Conservation (phyloP, 2,797 vertebrate genomes). For the Catamblyrhynchus diadema region DNA sequence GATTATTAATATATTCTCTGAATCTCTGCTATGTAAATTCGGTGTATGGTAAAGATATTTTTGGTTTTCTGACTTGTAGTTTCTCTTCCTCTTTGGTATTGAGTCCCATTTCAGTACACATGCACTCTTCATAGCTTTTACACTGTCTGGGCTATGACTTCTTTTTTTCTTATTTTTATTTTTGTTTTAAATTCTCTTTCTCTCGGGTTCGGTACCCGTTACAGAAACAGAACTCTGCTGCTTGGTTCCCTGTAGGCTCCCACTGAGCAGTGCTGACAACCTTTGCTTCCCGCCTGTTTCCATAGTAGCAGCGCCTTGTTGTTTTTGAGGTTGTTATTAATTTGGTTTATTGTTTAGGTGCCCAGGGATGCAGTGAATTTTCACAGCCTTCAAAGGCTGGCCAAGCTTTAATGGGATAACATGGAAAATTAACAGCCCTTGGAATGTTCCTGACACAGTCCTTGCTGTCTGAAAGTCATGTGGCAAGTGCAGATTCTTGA, state of each 20-base stretch:
- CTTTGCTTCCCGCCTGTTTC: neutral
- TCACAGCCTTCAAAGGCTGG: neutral
- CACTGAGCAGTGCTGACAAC: neutral
- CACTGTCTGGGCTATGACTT: neutral
- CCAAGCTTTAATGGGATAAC: neutral
- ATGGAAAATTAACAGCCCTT: neutral
- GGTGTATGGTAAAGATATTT: neutral
- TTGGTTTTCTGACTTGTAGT: neutral
- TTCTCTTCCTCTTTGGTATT: neutral
- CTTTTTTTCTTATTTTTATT: too few species aligned
- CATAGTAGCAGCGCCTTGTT: neutral
- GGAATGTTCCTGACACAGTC: neutral
- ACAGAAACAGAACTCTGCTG: neutral
- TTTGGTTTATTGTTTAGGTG: constrained; percentile 6
- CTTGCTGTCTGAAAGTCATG: neutral
- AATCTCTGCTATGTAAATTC: neutral
- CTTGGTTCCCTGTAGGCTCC: neutral
- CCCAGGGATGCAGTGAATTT: neutral
- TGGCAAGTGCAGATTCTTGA: neutral
- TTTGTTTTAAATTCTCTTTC: neutral
- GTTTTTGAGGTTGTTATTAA: neutral
- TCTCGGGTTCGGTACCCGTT: neutral
- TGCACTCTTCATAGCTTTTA: neutral
- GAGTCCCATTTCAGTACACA: neutral
- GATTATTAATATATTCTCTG: neutral